phyloP scores from a whole-genome alignment of 1,140 invertebrate genomes.

The Lepidurus couesii region DNA sequence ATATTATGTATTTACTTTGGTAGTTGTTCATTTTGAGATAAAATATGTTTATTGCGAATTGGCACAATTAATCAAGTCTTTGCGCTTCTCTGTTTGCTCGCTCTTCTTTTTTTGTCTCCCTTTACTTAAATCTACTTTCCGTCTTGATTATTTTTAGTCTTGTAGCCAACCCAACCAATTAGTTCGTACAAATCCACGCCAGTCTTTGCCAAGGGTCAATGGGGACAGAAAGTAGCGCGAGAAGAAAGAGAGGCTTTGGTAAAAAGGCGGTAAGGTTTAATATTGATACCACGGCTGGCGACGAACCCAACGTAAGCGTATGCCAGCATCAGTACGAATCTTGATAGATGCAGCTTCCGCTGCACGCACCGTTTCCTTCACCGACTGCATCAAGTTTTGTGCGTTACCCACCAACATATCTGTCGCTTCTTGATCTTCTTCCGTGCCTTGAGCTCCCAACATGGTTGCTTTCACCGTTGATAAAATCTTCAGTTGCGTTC shows the following conservation, averaged over 20 bases:
- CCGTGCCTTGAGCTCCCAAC: conserved; percentile 97
- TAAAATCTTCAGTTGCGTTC: conserved; percentile 96
- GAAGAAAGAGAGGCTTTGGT: not conserved
- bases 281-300: conserved; percentile 93
- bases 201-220: conserved; percentile 5
- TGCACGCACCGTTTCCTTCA: conserved; percentile 96
- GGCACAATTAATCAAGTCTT: not conserved
- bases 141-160: not conserved
- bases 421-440: conserved; percentile 98
- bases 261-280: conserved; percentile 43
- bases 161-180: conserved; percentile 1
- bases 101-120: not conserved
- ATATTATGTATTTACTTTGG: conserved; percentile 16
- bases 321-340: conserved; percentile 92
- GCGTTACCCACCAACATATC: conserved; percentile 99
- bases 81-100: not conserved
- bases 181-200: conserved; percentile 15
- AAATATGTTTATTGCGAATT: conserved; percentile 22
- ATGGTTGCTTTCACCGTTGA: conserved; percentile 99
- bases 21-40: not conserved
- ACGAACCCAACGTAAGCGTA: conserved; percentile 87
- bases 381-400: conserved; percentile 98
- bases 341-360: conserved; percentile 98
- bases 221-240: not conserved
- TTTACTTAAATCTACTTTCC: not conserved